Percentiles rank a stretch among this genome's conserved stretches.
Evolutionary conservation across 2,797 vertebrate genomes (phyloP).

Genomic region (Sardinella longiceps): DNA sequence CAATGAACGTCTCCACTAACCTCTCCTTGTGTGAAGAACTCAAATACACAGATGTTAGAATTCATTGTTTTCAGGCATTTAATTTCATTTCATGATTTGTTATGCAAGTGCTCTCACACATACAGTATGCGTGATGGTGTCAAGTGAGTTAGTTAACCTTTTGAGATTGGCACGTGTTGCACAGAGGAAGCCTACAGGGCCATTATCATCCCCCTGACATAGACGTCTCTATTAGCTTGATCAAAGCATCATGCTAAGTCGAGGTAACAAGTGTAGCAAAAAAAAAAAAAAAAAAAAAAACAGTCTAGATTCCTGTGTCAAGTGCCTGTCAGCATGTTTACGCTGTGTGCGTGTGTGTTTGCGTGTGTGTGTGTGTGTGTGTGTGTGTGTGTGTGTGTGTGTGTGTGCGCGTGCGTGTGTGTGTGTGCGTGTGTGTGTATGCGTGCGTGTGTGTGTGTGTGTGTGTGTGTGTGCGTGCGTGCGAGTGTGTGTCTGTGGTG

Average conservation of each 20-base stretch:
- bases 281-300: no score
- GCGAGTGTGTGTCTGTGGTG: no score
- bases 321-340: conserved; percentile 15
- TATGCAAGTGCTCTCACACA: background rate
- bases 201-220: background rate
- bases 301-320: background rate
- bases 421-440: conserved; percentile 6
- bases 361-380: conserved; percentile 16
- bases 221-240: conserved; percentile 2
- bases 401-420: background rate
- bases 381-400: conserved; percentile 10
- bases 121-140: conserved; percentile 3
- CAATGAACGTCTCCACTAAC: background rate
- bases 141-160: background rate
- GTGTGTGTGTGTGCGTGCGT: conserved; percentile 5
- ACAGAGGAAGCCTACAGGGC: background rate
- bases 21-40: background rate
- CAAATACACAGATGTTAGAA: background rate
- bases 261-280: conserved; percentile 36
- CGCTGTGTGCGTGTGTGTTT: conserved; percentile 8
- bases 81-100: background rate
- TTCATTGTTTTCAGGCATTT: background rate
- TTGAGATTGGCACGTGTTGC: conserved; percentile 1
- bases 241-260: conserved; percentile 34
- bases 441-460: no score